Conservation (phyloP, 2,888 invertebrate genomes). For the Napeogenes inachia region DNA sequence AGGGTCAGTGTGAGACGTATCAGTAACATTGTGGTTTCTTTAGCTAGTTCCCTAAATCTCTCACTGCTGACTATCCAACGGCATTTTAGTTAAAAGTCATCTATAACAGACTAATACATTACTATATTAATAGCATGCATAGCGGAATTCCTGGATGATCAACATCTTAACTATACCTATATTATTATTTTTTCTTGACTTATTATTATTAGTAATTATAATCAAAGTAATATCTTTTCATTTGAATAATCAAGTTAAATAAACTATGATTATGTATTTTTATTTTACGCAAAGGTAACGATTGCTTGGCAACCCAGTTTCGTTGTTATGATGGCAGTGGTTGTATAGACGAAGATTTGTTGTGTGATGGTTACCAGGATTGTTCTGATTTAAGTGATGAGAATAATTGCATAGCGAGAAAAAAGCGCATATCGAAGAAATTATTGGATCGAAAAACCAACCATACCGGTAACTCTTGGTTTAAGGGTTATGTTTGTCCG, state of each 20-base stretch:
- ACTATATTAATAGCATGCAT: slow-evolving; percentile 40
- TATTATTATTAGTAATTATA: no score
- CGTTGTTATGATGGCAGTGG: slow-evolving; percentile 77
- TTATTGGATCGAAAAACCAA: slow-evolving; percentile 22
- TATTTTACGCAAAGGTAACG: slow-evolving; percentile 55
- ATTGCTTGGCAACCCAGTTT: slow-evolving; percentile 65
- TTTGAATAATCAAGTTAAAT: background rate
- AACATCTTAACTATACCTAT: background rate
- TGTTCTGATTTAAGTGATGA: slow-evolving; percentile 82
- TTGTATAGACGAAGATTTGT: slow-evolving; percentile 76
- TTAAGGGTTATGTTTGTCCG: slow-evolving; percentile 18
- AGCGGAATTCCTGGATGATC: slow-evolving; percentile 20
- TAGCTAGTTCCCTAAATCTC: slow-evolving; percentile 36
- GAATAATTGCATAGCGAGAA: slow-evolving; percentile 71
- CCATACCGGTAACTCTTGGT: slow-evolving; percentile 25
- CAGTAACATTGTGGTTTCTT: slow-evolving; percentile 25
- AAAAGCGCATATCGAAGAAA: slow-evolving; percentile 55
- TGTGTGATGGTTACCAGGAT: slow-evolving; percentile 79
- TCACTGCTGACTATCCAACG: slow-evolving; percentile 26
- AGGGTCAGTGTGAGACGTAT: slow-evolving; percentile 80
- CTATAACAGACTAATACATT: background rate
- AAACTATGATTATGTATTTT: slow-evolving; percentile 29
- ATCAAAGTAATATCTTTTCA: no score
- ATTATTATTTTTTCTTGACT: no score
- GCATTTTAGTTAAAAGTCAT: slow-evolving; percentile 28